Base-by-base conservation (phyloP, 2,888 invertebrate species). In the Trachelus troglodyta region DNA sequence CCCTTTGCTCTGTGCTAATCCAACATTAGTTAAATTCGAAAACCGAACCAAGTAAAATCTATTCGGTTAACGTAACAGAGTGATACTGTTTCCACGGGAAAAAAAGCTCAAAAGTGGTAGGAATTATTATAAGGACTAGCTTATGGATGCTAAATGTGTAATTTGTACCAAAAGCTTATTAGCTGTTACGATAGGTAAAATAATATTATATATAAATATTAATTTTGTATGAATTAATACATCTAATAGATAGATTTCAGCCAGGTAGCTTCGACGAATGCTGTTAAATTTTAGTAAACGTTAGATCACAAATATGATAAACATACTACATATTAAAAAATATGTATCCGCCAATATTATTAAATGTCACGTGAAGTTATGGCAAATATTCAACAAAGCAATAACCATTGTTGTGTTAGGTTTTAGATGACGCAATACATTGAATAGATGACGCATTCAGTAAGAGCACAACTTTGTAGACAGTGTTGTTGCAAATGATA, bases 11-110 rank as follows among this genome's bases (percentile, higher is more conserved):
- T 71, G 30, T 0, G 15, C 1, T 56, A 23, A 9, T 56, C 23
- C 23, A 56, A 56, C 23, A 56, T 23, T 23, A 23, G 56, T 56
- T 56, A 56, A 56, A 76, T 79, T 80, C 75, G 81, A 80, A 78
- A 85, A 84, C 84, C 87, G 87, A 84, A 79, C 82, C 81, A 83
- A 83, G 79, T 80, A 76, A 81, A 74, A 40, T 76, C 79, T 84
- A 80, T 84, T 88, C 88, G 85, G 85, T 84, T 82, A 78, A 75
- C 69, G 76, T 79, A 78, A 56, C 56, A 56, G 23, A 56, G 56
- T 56, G 56, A 56, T 56, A 23, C 0, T 23, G 23, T 23, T 23
- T 23, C 56, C 56, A 2, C 9, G 56, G 9, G 2, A 1, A 23
- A 56, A 23, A 23, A 23, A 3, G 56, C 23, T 56, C 56, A 23